Evolutionary conservation across 2,113 vertebrate species (phyloP).

Genomic region (Natator depressus): DNA sequence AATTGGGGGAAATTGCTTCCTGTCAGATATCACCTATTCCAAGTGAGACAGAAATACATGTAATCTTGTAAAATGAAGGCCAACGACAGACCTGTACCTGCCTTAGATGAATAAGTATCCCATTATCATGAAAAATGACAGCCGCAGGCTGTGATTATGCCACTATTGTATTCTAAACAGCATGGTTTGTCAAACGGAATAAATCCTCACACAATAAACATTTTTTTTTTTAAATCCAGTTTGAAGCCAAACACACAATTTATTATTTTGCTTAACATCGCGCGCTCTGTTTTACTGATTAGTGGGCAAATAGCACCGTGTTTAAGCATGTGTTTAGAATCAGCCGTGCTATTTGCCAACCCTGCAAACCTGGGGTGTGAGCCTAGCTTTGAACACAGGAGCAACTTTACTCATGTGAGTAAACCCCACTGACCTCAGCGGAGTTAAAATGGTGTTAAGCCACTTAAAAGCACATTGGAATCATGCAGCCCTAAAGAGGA

Average conservation of each 20-base stretch:
- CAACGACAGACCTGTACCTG: constrained; percentile 84
- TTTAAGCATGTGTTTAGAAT: constrained; percentile 77
- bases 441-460: neutral
- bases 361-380: constrained; percentile 1
- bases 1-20: constrained; percentile 73
- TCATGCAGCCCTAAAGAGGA: neutral
- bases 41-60: constrained; percentile 77
- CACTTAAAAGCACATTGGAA: fast-evolving
- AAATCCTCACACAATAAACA: constrained; percentile 80
- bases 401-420: neutral
- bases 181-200: constrained; percentile 91
- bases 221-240: constrained; percentile 40
- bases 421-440: neutral
- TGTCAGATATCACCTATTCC: constrained; percentile 73
- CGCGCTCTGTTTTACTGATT: constrained; percentile 62
- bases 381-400: neutral
- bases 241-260: constrained; percentile 64
- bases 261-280: constrained; percentile 71
- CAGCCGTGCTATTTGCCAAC: neutral
- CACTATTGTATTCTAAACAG: constrained; percentile 94
- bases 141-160: constrained; percentile 92
- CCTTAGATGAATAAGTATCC: constrained; percentile 91
- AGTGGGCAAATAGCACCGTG: constrained; percentile 24
- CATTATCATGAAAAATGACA: constrained; percentile 94
- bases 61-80: constrained; percentile 87